A percentile compares a stretch with the other conserved stretches of the same genome.
phyloP scores from a whole-genome alignment of 2,113 vertebrate species.

The Rostratula benghalensis region DNA sequence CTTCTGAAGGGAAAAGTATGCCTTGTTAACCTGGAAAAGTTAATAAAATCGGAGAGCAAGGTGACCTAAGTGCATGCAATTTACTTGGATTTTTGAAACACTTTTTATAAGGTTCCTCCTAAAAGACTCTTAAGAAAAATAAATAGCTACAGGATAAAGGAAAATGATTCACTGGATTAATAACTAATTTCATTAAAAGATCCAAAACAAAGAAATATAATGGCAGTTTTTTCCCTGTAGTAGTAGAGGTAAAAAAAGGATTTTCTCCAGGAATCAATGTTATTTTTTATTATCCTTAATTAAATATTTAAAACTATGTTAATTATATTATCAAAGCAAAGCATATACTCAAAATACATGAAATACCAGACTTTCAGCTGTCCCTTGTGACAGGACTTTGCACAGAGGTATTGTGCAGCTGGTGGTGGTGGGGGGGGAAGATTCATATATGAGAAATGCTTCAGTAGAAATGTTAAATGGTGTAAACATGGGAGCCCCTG shows the following conservation, averaged over 20 bases:
- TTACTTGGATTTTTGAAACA: not conserved
- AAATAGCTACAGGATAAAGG: not conserved
- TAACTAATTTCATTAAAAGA: not conserved
- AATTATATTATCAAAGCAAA: not conserved
- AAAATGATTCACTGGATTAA: not conserved
- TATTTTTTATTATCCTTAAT: not conserved
- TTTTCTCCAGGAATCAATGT: not conserved
- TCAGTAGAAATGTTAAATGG: too few relatives aligned
- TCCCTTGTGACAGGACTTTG: not conserved
- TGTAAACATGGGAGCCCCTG: too few relatives aligned
- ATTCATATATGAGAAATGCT: too few relatives aligned
- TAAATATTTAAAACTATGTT: not conserved
- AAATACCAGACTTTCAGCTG: not conserved
- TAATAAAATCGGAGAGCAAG: not conserved
- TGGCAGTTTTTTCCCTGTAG: not conserved
- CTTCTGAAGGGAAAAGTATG: not conserved
- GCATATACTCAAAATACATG: not conserved
- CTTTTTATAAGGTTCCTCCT: not conserved
- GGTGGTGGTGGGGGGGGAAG: too few relatives aligned
- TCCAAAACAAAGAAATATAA: not conserved
- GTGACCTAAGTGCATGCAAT: not conserved
- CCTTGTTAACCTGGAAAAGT: conserved; percentile 23
- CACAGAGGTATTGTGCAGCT: too few relatives aligned
- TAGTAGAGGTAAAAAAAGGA: not conserved
- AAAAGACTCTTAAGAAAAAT: not conserved